phyloP scores from a whole-genome alignment of 2,888 invertebrate species.

The Drosophila fungiperda region DNA sequence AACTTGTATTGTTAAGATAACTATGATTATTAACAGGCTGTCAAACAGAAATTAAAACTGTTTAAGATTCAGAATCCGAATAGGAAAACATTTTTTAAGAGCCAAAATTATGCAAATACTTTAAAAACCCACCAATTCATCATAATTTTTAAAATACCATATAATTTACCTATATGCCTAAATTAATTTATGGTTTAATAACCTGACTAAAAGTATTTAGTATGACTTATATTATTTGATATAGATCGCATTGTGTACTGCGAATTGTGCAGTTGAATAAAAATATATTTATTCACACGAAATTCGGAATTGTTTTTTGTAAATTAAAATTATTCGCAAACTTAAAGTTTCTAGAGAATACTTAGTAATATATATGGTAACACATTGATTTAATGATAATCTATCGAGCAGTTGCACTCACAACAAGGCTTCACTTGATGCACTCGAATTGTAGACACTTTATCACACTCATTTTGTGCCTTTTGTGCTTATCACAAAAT shows the following conservation, averaged over 20 bases:
- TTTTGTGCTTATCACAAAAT: conserved; percentile 31
- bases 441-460: conserved; percentile 41
- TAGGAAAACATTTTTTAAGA: background rate
- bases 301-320: background rate
- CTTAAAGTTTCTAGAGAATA: background rate
- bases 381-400: conserved; percentile 2
- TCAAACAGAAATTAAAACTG: background rate
- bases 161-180: background rate
- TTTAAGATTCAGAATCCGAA: background rate
- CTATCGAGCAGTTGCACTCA: background rate
- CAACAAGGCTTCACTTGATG: conserved; percentile 33
- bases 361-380: background rate
- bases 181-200: background rate
- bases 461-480: conserved; percentile 20
- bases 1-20: background rate
- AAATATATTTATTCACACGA: background rate
- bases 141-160: background rate
- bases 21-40: background rate
- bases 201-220: background rate
- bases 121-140: background rate
- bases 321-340: background rate
- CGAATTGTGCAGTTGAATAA: background rate
- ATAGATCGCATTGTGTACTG: background rate
- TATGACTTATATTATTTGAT: background rate
- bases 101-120: background rate